A percentile compares a stretch with the other conserved stretches of the same genome.
phyloP scores from a whole-genome alignment of 2,113 vertebrate genomes.

The Tonatia bakeri region DNA sequence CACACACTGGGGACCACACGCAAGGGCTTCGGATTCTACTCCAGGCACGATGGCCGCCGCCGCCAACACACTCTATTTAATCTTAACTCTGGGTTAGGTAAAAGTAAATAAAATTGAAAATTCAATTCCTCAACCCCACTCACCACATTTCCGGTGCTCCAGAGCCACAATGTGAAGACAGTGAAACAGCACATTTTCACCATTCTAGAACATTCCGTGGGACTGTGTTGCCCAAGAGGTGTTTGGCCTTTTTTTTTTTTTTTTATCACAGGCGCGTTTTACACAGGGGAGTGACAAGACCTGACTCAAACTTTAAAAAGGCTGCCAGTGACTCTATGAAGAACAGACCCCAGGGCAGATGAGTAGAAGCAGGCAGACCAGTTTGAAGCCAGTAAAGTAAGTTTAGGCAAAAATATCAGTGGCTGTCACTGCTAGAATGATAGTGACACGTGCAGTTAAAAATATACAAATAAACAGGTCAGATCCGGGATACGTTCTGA shows the following conservation, averaged over 20 bases:
- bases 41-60: fast-evolving
- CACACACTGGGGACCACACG: fast-evolving
- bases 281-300: not conserved
- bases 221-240: not conserved
- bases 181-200: not conserved
- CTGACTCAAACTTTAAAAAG: not conserved
- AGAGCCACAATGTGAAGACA: not conserved
- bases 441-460: not conserved
- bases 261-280: not conserved
- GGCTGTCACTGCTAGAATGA: too few relatives aligned
- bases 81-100: not conserved
- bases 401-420: too few relatives aligned
- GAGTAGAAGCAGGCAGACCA: not conserved
- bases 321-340: not conserved
- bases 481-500: not conserved
- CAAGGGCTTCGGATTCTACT: not conserved
- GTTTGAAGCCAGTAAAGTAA: too few relatives aligned
- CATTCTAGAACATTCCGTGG: not conserved
- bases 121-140: not conserved
- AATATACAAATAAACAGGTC: not conserved
- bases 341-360: not conserved
- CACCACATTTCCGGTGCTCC: too few relatives aligned
- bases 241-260: not conserved
- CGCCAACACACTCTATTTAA: fast-evolving
- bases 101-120: not conserved